phyloP scores from a whole-genome alignment of 1,140 invertebrate species.

The Nixonia krombeini region DNA sequence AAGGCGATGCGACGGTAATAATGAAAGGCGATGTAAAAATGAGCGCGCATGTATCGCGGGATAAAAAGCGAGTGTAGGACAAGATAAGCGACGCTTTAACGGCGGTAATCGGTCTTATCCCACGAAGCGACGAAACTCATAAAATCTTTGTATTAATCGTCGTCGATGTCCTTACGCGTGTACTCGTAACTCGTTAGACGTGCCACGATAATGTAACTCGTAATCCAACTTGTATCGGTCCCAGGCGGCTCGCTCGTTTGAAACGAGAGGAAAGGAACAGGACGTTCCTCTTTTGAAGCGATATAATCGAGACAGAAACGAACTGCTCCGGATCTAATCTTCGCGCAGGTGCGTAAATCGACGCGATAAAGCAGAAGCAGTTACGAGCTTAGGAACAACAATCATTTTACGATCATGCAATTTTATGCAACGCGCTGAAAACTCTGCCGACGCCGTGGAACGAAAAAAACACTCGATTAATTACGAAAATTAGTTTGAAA shows the following conservation, averaged over 20 bases:
- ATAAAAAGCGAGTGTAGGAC: slow-evolving; percentile 44
- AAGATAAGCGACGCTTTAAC: slow-evolving; percentile 49
- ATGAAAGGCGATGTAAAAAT: too few species aligned
- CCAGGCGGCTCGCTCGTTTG: slow-evolving; percentile 47
- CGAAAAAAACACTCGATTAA: too few species aligned
- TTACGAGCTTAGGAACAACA: slow-evolving; percentile 43
- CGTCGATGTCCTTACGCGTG: slow-evolving; percentile 50
- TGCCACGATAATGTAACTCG: slow-evolving; percentile 50
- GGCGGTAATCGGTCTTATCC: slow-evolving; percentile 51
- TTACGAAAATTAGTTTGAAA: too few species aligned
- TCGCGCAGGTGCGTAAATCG: slow-evolving; percentile 50
- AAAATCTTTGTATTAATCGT: slow-evolving; percentile 51
- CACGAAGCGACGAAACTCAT: slow-evolving; percentile 40
- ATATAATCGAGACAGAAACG: slow-evolving; percentile 43
- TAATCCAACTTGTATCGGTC: slow-evolving; percentile 51
- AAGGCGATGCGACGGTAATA: too few species aligned
- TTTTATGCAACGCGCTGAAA: slow-evolving; percentile 8
- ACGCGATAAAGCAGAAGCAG: slow-evolving; percentile 33
- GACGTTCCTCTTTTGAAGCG: slow-evolving; percentile 34
- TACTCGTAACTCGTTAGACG: slow-evolving; percentile 52
- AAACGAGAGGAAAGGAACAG: slow-evolving; percentile 38
- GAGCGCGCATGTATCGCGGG: too few species aligned
- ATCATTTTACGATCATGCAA: slow-evolving; percentile 31
- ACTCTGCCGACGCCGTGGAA: too few species aligned
- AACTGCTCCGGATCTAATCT: slow-evolving; percentile 37